Evolutionary conservation across 2,888 invertebrate species (phyloP).

Genomic region (Agriopis marginaria): DNA sequence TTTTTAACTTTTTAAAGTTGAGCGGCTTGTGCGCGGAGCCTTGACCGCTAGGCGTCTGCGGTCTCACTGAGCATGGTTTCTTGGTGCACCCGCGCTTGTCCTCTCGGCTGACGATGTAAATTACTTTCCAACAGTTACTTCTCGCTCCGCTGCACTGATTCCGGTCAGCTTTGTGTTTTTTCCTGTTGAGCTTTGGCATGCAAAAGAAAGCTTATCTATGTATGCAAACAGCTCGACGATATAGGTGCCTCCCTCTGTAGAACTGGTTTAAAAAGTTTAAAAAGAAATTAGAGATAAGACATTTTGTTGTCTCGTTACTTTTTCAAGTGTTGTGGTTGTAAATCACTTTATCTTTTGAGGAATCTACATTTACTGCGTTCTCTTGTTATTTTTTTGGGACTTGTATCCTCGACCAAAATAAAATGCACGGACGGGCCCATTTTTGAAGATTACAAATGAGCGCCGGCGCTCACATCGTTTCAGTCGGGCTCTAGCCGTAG

Average conservation of each 20-base stretch:
- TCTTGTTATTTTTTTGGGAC: too few species aligned
- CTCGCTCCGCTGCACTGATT: slow-evolving; percentile 82
- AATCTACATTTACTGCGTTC: too few species aligned
- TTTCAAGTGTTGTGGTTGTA: too few species aligned
- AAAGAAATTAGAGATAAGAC: slow-evolving; percentile 29
- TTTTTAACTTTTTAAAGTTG: slow-evolving; percentile 59
- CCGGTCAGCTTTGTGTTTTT: slow-evolving; percentile 64
- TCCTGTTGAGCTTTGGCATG: slow-evolving; percentile 53
- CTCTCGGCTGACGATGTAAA: slow-evolving; percentile 70
- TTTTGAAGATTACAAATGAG: too few species aligned
- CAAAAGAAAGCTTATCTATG: slow-evolving; percentile 66
- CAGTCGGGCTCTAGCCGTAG: too few species aligned
- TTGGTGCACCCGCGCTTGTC: slow-evolving; percentile 65
- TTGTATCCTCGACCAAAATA: too few species aligned
- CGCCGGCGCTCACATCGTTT: too few species aligned
- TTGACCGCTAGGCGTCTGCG: slow-evolving; percentile 82
- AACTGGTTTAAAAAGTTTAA: slow-evolving; percentile 36
- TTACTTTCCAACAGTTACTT: slow-evolving; percentile 84
- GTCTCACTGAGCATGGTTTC: slow-evolving; percentile 73
- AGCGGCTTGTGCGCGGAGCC: slow-evolving; percentile 67
- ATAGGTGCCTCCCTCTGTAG: slow-evolving; percentile 27
- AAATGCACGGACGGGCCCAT: too few species aligned
- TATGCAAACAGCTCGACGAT: slow-evolving; percentile 48
- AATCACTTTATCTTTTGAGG: too few species aligned
- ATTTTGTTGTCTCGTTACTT: background rate